Evolutionary conservation across 2,888 invertebrate genomes (phyloP).

Genomic region (Octonoba sinensis): DNA sequence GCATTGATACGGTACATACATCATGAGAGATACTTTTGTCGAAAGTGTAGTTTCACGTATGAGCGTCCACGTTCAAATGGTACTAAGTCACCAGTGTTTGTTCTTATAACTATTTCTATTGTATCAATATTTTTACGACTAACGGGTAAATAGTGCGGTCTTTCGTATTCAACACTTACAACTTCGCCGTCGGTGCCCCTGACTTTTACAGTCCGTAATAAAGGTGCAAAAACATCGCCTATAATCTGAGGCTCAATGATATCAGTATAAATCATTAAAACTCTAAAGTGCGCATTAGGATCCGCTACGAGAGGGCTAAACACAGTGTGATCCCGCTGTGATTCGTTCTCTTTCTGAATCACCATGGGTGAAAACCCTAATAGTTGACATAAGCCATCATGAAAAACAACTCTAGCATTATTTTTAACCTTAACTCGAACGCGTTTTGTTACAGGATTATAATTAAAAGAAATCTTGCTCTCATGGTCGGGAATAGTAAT

Average conservation of each 20-base stretch:
- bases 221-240: conserved; percentile 67
- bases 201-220: conserved; percentile 67
- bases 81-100: too few relatives aligned
- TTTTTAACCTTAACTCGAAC: neutral
- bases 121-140: too few relatives aligned
- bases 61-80: conserved; percentile 2
- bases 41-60: conserved; percentile 29
- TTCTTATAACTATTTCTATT: too few relatives aligned
- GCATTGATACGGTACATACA: conserved; percentile 18
- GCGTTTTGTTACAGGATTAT: conserved; percentile 8
- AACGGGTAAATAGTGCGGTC: too few relatives aligned
- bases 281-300: too few relatives aligned
- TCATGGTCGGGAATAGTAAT: neutral
- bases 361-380: neutral
- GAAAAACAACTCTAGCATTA: neutral
- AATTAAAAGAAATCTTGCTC: neutral
- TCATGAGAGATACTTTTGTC: conserved; percentile 17
- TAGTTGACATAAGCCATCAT: neutral
- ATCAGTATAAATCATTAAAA: conserved; percentile 66
- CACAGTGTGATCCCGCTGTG: neutral
- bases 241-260: conserved; percentile 65
- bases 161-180: too few relatives aligned
- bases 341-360: too few relatives aligned
- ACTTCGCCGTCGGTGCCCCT: conserved; percentile 7
- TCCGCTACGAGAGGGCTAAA: too few relatives aligned